Percentiles rank a stretch among this genome's conserved stretches.
These are phyloP conservation scores for Callimorpha dominula DNA, from an alignment of 2,888 invertebrate genomes.

Conservation along the genomic window DNA sequence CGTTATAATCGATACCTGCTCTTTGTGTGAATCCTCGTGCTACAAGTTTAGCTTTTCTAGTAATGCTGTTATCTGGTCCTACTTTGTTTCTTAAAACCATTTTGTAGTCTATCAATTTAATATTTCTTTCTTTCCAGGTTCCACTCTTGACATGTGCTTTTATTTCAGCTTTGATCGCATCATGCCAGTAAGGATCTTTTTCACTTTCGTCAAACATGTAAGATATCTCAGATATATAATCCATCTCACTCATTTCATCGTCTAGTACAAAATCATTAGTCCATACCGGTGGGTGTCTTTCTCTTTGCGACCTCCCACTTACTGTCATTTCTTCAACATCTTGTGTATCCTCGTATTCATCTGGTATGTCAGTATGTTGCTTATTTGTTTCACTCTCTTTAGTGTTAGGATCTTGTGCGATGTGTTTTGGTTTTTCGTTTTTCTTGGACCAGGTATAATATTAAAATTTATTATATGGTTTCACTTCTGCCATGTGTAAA, in stretches of 20 bases:
- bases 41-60: neutral
- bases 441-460: too few species aligned
- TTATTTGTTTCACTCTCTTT: too few species aligned
- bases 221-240: neutral
- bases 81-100: neutral
- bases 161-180: conserved; percentile 7
- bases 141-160: neutral
- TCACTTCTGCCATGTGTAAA: too few species aligned
- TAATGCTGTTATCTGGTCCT: neutral
- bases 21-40: neutral
- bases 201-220: neutral
- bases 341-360: too few species aligned
- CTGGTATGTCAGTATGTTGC: too few species aligned
- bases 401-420: too few species aligned
- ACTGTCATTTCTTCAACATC: too few species aligned
- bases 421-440: too few species aligned
- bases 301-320: neutral
- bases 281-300: neutral
- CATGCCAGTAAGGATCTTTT: neutral
- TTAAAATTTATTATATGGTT: too few species aligned
- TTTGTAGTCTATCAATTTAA: neutral
- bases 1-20: conserved; percentile 3
- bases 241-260: neutral
- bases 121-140: neutral
- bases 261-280: neutral